Percentiles rank a stretch among this genome's conserved stretches.
Evolutionary conservation across 2,113 vertebrate species (phyloP).

Genomic region (Rhegmatorhina hoffmannsi): DNA sequence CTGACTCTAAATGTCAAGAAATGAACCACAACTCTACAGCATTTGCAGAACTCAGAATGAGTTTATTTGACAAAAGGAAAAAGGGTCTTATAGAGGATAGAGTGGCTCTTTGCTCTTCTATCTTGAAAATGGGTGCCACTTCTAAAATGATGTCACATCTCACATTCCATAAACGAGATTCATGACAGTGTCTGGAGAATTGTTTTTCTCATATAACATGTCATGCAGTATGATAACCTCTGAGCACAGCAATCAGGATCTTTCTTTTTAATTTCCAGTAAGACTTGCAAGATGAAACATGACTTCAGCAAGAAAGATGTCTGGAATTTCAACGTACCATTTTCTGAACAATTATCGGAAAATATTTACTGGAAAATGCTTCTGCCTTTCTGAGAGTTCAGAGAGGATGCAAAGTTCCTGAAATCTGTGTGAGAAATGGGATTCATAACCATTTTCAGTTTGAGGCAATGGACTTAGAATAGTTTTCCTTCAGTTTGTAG

Average conservation of each 20-base stretch:
- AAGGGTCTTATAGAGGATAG: neutral
- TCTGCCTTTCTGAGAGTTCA: conserved; percentile 58
- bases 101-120: neutral
- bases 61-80: neutral
- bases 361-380: conserved; percentile 56
- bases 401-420: conserved; percentile 57
- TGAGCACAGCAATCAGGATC: conserved; percentile 23
- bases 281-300: conserved; percentile 43
- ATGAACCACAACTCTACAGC: neutral
- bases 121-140: neutral
- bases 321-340: conserved; percentile 40
- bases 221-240: conserved; percentile 17
- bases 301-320: conserved; percentile 23
- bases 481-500: conserved; percentile 2
- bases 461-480: neutral
- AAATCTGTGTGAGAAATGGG: conserved; percentile 3
- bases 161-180: neutral
- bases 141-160: neutral
- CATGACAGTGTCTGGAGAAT: neutral
- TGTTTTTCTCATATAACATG: neutral
- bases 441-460: neutral
- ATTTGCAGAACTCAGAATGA: neutral
- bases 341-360: conserved; percentile 71
- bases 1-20: neutral
- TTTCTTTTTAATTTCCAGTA: conserved; percentile 8